These are phyloP conservation scores for Daktulosphaira vitifoliae DNA, from an alignment of 1,140 invertebrate species.

Conservation along the genomic window DNA sequence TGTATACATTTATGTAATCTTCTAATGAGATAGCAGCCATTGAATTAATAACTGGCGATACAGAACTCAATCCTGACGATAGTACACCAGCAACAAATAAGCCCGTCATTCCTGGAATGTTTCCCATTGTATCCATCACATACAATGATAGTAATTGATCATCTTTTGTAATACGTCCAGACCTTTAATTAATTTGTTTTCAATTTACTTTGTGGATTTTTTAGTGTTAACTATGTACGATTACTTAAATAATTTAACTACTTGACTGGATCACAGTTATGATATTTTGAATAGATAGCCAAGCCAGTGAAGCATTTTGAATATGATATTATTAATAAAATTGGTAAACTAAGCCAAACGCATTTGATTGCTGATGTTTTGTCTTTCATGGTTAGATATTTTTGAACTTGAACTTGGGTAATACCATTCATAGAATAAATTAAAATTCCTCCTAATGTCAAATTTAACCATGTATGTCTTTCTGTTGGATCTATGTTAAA, in stretches of 20 bases:
- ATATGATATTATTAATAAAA: slow-evolving; percentile 57
- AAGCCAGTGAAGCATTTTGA: slow-evolving; percentile 67
- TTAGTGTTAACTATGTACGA: not conserved
- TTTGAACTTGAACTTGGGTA: slow-evolving; percentile 81
- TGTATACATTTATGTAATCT: slow-evolving; percentile 64
- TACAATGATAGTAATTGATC: slow-evolving; percentile 63
- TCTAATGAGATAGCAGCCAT: slow-evolving; percentile 75
- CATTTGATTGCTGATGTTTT: slow-evolving; percentile 55
- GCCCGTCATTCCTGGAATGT: slow-evolving; percentile 62
- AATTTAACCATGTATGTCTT: slow-evolving; percentile 64
- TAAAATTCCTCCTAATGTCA: slow-evolving; percentile 62
- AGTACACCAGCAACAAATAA: slow-evolving; percentile 77
- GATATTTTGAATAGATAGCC: slow-evolving; percentile 66
- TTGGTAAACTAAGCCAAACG: slow-evolving; percentile 61
- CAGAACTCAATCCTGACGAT: slow-evolving; percentile 72
- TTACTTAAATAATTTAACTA: slow-evolving; percentile 1
- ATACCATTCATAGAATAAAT: slow-evolving; percentile 71
- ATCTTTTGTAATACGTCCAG: slow-evolving; percentile 12
- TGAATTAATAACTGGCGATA: slow-evolving; percentile 76
- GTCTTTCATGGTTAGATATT: slow-evolving; percentile 63
- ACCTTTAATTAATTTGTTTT: slow-evolving; percentile 9
- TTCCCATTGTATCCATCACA: slow-evolving; percentile 63
- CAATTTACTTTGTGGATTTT: too few relatives aligned
- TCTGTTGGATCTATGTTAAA: slow-evolving; percentile 59
- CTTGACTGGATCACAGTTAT: slow-evolving; percentile 59